Evolutionary conservation across 2,113 vertebrate species (phyloP).

Genomic region (Drymodes brunneopygia): DNA sequence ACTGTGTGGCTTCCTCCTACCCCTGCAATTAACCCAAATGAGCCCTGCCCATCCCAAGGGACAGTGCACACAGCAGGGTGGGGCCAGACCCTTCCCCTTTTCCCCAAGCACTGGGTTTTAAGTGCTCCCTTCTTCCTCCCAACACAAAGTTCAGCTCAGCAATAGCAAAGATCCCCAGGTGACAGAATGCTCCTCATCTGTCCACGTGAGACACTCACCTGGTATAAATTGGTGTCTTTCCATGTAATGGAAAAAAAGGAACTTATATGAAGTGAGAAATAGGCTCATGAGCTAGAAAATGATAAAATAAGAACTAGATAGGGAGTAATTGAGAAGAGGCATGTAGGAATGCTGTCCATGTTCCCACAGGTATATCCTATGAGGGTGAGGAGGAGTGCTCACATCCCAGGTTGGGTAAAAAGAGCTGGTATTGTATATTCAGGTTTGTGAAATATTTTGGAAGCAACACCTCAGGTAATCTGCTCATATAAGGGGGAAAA

Average conservation of each 20-base stretch:
- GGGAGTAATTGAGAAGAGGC: background rate
- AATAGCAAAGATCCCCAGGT: background rate
- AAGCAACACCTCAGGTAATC: background rate
- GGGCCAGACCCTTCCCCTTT: background rate
- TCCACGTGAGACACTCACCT: background rate
- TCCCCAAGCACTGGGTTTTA: background rate
- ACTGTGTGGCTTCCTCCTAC: background rate
- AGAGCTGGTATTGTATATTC: background rate
- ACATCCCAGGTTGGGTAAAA: fast-evolving
- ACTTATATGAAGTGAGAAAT: background rate
- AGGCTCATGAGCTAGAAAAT: background rate
- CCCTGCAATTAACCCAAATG: background rate
- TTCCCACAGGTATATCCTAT: background rate
- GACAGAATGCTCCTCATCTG: background rate
- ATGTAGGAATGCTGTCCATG: background rate
- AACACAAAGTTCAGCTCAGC: background rate
- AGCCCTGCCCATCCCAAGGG: background rate
- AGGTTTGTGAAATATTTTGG: background rate
- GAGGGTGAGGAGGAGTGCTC: background rate
- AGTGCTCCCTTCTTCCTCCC: background rate
- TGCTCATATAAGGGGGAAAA: background rate
- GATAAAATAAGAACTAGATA: background rate
- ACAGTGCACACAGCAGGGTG: background rate
- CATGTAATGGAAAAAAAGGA: background rate
- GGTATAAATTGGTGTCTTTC: background rate